Conservation (phyloP, 1,140 invertebrate species). For the Drosophila sp. region DNA sequence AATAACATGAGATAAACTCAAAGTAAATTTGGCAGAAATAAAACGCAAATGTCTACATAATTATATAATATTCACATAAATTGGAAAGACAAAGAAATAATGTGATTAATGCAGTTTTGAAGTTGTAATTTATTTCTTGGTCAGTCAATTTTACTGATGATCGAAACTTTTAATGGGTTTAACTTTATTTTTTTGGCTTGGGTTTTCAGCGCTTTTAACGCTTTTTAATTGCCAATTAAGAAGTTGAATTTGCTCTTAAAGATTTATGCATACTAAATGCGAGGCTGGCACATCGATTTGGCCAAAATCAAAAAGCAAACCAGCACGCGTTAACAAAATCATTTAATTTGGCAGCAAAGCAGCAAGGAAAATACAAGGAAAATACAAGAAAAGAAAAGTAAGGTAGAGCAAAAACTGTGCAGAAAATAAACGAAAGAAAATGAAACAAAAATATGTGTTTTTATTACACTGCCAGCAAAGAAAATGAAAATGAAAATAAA, state of each 20-base stretch:
- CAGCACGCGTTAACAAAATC: slow-evolving; percentile 76
- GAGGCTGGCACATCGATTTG: slow-evolving; percentile 56
- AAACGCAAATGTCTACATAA: not conserved
- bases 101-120: slow-evolving; percentile 7
- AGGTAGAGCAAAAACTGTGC: slow-evolving; percentile 12
- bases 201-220: slow-evolving; percentile 49
- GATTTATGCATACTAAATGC: slow-evolving; percentile 52
- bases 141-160: slow-evolving; percentile 2
- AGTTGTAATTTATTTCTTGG: slow-evolving; percentile 22
- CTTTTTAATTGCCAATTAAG: slow-evolving; percentile 78
- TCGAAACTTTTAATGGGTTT: slow-evolving; percentile 63
- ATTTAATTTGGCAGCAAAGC: slow-evolving; percentile 72
- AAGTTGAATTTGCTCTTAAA: slow-evolving; percentile 55
- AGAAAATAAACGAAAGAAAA: slow-evolving; percentile 23
- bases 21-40: not conserved
- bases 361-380: too few relatives aligned
- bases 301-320: slow-evolving; percentile 34
- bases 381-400: too few relatives aligned
- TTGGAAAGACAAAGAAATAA: not conserved
- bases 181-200: slow-evolving; percentile 24
- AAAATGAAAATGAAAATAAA: slow-evolving; percentile 12
- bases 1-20: slow-evolving; percentile 4
- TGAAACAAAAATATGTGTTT: slow-evolving; percentile 78
- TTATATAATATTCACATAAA: not conserved
- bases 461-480: slow-evolving; percentile 57